Conservation (phyloP, 2,888 invertebrate species). For the Apamea anceps region DNA sequence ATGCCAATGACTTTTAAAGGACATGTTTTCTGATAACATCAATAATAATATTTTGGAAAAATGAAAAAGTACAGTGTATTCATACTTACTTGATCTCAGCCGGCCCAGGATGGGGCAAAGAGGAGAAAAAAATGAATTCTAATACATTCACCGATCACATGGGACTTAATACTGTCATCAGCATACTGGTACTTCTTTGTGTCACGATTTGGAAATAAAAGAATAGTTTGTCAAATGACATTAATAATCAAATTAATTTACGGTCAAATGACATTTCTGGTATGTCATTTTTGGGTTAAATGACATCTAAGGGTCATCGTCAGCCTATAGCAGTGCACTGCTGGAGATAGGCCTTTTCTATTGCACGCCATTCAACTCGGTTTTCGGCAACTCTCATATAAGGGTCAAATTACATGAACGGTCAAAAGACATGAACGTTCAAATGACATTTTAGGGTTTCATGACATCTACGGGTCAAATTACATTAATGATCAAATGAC, state of each 20-base stretch:
- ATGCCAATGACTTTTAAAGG: not conserved
- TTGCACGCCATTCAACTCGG: no score
- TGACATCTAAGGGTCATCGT: not conserved
- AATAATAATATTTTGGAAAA: conserved; percentile 18
- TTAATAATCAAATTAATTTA: not conserved
- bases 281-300: not conserved
- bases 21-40: not conserved
- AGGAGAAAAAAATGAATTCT: conserved; percentile 51
- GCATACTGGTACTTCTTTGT: conserved; percentile 11
- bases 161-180: conserved; percentile 41
- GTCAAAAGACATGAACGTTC: not conserved
- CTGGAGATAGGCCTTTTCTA: no score
- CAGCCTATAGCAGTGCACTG: no score
- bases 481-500: not conserved
- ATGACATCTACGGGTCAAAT: not conserved
- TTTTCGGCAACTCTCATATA: not conserved
- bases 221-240: not conserved
- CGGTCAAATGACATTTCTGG: no score
- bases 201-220: conserved; percentile 3
- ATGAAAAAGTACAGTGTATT: conserved; percentile 23
- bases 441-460: not conserved
- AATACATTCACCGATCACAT: conserved; percentile 58
- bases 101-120: conserved; percentile 53
- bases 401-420: not conserved
- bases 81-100: conserved; percentile 51